Evolutionary conservation across 2,797 vertebrate genomes (phyloP).

Genomic region (Moxostoma hubbsi): DNA sequence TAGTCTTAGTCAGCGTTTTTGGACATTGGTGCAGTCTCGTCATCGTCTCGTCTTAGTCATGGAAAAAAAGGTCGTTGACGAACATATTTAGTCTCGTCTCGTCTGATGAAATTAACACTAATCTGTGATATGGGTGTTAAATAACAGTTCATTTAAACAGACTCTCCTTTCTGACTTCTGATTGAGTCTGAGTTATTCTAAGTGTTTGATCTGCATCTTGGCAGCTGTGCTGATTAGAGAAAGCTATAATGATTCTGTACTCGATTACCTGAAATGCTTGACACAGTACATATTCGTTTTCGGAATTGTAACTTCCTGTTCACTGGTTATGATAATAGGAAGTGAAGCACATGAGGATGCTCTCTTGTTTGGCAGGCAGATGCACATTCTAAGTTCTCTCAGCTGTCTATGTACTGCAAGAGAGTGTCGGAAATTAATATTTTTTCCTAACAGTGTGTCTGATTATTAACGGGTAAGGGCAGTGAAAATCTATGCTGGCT

Average conservation of each 20-base stretch:
- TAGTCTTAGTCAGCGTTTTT: too few species aligned
- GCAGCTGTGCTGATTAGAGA: conserved; percentile 19
- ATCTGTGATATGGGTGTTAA: too few species aligned
- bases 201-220: conserved; percentile 40
- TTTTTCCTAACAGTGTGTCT: not conserved
- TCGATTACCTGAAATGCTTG: conserved; percentile 7
- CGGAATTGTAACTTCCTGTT: conserved; percentile 3
- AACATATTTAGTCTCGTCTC: too few species aligned
- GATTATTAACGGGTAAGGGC: conserved; percentile 11
- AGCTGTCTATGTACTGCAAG: not conserved
- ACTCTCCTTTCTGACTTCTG: not conserved
- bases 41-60: too few species aligned
- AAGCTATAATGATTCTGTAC: conserved; percentile 26
- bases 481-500: conserved; percentile 12
- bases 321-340: not conserved
- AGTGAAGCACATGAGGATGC: conserved; percentile 2
- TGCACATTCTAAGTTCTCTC: conserved; percentile 21
- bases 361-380: conserved; percentile 16
- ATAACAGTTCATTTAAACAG: conserved; percentile 33
- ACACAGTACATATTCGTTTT: conserved; percentile 6
- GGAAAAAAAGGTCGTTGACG: too few species aligned
- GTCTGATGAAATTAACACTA: too few species aligned
- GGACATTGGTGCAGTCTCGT: too few species aligned
- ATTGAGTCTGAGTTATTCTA: conserved; percentile 5
- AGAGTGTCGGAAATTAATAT: conserved; percentile 9